A percentile compares a stretch with the other conserved stretches of the same genome.
Evolutionary conservation across 2,888 invertebrate genomes (phyloP).

Genomic region (Drosophila incognita): DNA sequence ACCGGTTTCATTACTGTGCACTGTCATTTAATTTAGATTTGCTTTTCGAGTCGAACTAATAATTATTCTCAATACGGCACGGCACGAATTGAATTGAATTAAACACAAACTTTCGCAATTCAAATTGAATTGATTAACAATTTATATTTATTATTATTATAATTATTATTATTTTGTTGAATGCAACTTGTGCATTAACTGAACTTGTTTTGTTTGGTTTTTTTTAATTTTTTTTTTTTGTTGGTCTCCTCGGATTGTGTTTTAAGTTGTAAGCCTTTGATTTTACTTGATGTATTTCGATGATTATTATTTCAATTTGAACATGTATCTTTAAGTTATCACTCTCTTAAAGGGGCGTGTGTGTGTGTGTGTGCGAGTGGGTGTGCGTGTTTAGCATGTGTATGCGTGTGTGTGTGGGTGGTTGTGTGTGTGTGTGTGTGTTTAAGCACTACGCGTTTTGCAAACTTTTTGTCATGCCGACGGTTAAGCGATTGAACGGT

Average conservation of each 20-base stretch:
- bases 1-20: constrained; percentile 84
- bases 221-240: constrained; percentile 1
- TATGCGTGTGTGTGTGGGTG: neutral
- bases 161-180: neutral
- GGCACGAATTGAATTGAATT: constrained; percentile 31
- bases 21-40: constrained; percentile 83
- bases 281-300: constrained; percentile 14
- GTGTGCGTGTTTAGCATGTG: constrained; percentile 3
- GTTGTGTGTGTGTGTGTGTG: constrained; percentile 8
- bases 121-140: constrained; percentile 32
- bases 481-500: constrained; percentile 50
- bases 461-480: constrained; percentile 54
- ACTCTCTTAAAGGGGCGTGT: constrained; percentile 3
- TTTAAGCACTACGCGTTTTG: constrained; percentile 26
- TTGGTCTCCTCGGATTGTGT: neutral
- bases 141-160: constrained; percentile 1
- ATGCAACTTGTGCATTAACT: constrained; percentile 37
- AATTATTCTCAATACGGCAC: constrained; percentile 56
- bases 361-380: constrained; percentile 4
- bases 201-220: constrained; percentile 24
- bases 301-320: constrained; percentile 21
- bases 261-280: neutral
- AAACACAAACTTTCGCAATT: constrained; percentile 18
- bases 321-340: constrained; percentile 11
- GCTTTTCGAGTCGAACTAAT: constrained; percentile 66